Evolutionary conservation across 2,888 invertebrate genomes (phyloP), one percentile per base, ranked within the genome.

Genomic region (Harpalus rubripes): DNA sequence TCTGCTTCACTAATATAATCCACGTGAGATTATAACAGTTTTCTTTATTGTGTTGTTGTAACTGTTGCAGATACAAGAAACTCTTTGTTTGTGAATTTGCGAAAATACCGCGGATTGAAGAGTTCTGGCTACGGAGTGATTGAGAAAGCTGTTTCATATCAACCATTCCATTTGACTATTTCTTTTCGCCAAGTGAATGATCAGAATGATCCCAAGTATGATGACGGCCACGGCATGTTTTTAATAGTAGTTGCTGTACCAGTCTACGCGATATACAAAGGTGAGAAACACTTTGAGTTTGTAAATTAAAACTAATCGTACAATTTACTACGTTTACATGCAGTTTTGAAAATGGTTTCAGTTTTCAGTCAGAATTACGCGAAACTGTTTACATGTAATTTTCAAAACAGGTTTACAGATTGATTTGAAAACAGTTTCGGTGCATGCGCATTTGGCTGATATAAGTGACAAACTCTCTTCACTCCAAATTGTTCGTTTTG

Each of bases 201-300:
- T 65, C 87, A 88, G 15, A 86, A 88, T 63, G 89, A 90, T 89
- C 85, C 91, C 86, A 92, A 92, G 85, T 86, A 87, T 86, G 90
- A 90, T 78, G 89, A 89, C 63, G 90, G 89, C 79, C 88, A 89
- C 39, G 92, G 93, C 15, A 93, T 94, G 88, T 93, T 94, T 88
- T 90, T 96, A 39, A 93, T 96, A 61, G 94, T 97, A 85, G 94
- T 94, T 82, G 97, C 96, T 0, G 94, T 94, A 2, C 95, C 95
- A 0, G 93, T 97, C 41, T 93, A 92, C 87, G 95, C 97, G 7
- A 95, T 95, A 12, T 98, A 96, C 90, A 95, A 94, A 93, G 93
- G 97, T 97, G 92, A 91, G 65, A 32, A 32, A 32, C 32, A 32
- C 5, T 32, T 32, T 32, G 32, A 32, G 32, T 32, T 22, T 32